phyloP scores from a whole-genome alignment of 2,888 invertebrate genomes.

The Erebia ligea region DNA sequence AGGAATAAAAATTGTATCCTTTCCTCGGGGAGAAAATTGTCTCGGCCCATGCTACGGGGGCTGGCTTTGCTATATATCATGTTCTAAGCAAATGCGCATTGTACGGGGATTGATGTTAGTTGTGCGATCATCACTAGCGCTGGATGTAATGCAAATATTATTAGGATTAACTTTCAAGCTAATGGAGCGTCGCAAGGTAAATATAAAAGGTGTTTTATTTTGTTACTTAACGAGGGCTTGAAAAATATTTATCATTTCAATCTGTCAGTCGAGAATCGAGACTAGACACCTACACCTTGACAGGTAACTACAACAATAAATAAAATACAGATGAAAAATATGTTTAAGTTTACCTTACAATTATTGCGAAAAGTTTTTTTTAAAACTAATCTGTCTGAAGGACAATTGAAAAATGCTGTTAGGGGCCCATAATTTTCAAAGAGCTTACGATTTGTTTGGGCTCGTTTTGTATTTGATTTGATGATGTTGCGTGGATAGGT shows the following conservation, averaged over 20 bases:
- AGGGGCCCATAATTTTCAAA: not conserved
- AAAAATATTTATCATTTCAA: slow-evolving; percentile 8
- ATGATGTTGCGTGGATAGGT: not conserved
- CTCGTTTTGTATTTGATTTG: not conserved
- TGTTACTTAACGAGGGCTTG: slow-evolving; percentile 14
- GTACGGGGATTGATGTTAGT: not conserved
- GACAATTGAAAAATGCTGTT: not conserved
- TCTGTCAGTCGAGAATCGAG: slow-evolving; percentile 4
- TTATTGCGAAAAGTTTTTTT: not conserved
- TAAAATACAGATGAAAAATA: not conserved
- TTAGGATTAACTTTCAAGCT: slow-evolving; percentile 34
- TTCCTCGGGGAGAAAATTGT: too few species aligned
- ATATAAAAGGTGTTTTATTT: slow-evolving; percentile 31
- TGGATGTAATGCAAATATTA: slow-evolving; percentile 33
- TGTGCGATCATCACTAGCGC: slow-evolving; percentile 2
- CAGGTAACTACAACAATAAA: not conserved
- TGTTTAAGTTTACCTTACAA: not conserved
- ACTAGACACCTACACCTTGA: not conserved
- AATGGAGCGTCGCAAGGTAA: slow-evolving; percentile 35
- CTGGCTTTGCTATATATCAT: not conserved
- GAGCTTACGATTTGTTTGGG: not conserved
- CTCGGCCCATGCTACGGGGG: too few species aligned
- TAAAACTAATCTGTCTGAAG: not conserved
- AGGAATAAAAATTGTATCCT: too few species aligned
- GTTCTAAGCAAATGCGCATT: not conserved